Base-by-base conservation (phyloP, 2,888 invertebrate genomes). In the Blomia tropicalis region DNA sequence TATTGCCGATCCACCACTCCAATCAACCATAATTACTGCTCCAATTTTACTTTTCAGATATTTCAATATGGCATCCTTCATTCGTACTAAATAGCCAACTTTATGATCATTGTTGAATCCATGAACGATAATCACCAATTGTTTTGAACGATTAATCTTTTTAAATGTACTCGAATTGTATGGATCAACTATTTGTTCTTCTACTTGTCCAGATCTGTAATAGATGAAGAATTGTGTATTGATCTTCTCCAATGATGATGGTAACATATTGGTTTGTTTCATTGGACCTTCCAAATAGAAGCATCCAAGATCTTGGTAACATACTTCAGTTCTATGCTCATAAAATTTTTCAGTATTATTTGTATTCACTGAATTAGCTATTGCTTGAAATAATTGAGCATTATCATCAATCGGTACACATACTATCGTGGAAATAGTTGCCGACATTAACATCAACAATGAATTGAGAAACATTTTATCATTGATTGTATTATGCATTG, bases 1-100 rank as follows among this genome's bases (percentile, higher is more conserved):
- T 25, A 19, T 19, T 1, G 23, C 17, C 1, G 60, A 30, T 19
- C 60, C 60, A n/a, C 30, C 14, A n/a, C 27, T 30, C 60, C 60
- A 60, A 23, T 60, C 60, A 2, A 60, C 60, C n/a, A 60, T 25
- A 30, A 60, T 53, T 17, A 60, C 60, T 1, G 56, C 29, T 14
- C 56, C 56, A 2, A 31, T 27, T 43, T 29, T 31, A 1, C 5
- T 17, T 17, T 7, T 19, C 17, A 29, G n/a, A 22, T 54, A 27
- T 36, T 60, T 23, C 14, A 60, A 17, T 22, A 60, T 27, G 5
- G 32, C 14, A 19, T 32, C 29, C 51, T 54, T 60, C 7, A 51
- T 27, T 14, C 23, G 5, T n/a, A 36, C 19, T 22, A 60, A 19
- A n/a, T 31, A 23, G 5, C 19, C 2, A 22, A n/a, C 22, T 1